Evolutionary conservation across 2,888 invertebrate species (phyloP).

Genomic region (Acheta domesticus): DNA sequence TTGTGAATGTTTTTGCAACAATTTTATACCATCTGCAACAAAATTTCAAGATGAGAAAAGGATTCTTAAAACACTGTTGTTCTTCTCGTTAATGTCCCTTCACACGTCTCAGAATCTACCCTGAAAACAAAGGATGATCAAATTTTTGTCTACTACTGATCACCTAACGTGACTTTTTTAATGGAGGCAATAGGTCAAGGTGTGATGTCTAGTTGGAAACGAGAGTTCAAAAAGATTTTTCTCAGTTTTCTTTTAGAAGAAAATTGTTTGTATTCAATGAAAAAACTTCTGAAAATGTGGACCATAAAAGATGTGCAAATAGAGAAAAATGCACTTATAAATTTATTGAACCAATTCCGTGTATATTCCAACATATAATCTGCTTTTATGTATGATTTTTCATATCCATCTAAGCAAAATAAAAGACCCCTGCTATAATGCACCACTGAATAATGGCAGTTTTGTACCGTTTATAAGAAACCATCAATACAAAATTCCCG

Average conservation of each 20-base stretch:
- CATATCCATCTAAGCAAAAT: too few species aligned
- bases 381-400: too few species aligned
- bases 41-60: background rate
- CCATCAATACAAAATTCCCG: too few species aligned
- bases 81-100: background rate
- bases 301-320: background rate
- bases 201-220: background rate
- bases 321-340: too few species aligned
- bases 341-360: too few species aligned
- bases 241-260: background rate
- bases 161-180: background rate
- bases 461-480: too few species aligned
- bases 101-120: background rate
- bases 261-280: background rate
- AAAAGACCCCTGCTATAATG: too few species aligned
- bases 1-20: background rate
- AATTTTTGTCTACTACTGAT: background rate
- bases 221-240: background rate
- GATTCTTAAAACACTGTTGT: background rate
- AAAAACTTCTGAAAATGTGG: background rate
- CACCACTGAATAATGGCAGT: too few species aligned
- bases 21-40: background rate
- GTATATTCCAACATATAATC: too few species aligned
- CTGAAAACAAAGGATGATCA: background rate
- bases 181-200: background rate